phyloP scores from a whole-genome alignment of 2,113 vertebrate species.

The Scalopus aquaticus region DNA sequence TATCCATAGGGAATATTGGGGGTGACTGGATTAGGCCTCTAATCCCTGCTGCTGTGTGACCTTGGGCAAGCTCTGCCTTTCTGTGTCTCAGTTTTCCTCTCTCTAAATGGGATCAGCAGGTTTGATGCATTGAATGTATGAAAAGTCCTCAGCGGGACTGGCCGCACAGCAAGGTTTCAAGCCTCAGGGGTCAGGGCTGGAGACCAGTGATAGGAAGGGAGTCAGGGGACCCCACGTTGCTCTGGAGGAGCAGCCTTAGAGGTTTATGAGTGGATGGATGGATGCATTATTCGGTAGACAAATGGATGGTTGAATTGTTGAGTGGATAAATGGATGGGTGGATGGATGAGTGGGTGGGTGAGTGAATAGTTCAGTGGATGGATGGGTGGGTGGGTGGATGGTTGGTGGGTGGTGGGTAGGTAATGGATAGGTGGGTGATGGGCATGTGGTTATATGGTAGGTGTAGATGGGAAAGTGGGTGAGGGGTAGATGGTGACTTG shows the following conservation, averaged over 20 bases:
- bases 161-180: background rate
- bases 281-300: rapidly evolving
- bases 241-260: background rate
- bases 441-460: no score
- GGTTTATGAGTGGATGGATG: background rate
- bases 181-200: background rate
- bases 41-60: background rate
- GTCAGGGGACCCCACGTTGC: background rate
- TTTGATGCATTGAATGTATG: no score
- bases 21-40: background rate
- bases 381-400: background rate
- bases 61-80: background rate
- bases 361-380: background rate
- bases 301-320: no score
- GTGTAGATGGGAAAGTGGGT: background rate
- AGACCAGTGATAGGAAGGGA: background rate
- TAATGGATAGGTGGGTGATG: background rate
- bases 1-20: no score
- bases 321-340: rapidly evolving
- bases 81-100: background rate
- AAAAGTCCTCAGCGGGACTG: background rate
- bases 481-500: background rate
- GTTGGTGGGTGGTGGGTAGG: background rate
- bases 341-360: background rate
- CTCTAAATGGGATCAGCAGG: background rate